Evolutionary conservation across 2,888 invertebrate genomes (phyloP), one percentile per base, ranked within the genome.

Genomic region (Heliconius aoede): DNA sequence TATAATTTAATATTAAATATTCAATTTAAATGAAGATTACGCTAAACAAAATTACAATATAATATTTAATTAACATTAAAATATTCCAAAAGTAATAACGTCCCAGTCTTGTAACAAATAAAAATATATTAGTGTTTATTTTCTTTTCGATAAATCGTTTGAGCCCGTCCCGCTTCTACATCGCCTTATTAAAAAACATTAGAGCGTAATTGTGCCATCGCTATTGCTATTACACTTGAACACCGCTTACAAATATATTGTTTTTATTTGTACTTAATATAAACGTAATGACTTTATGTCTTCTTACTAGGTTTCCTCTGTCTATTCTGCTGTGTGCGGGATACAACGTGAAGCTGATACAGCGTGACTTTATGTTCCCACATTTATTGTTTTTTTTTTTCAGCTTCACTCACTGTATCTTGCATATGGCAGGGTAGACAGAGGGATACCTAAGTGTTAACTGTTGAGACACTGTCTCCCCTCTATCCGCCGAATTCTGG

Each of bases 111-210:
- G n/a, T 55, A 69, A 65, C 65, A 36, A n/a, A 69, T 69, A 69
- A 69, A 55, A 69, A 30, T 69, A 69, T 55, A 55, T 55, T n/a
- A 65, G 7, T 36, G 36, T 24, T 65, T 36, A 65, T 65, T 36
- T 65, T 69, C 69, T 30, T 32, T 55, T 55, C 69, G 69, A 69
- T 55, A 69, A 74, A 74, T 61, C 46, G 24, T 51, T 32, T 46
- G 51, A 21, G 69, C 74, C 32, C 62, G 74, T 61, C 61, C 62
- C 36, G 74, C 69, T 30, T 74, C 32, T 62, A 69, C 51, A 74
- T 69, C 21, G 62, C 62, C 32, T 51, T 69, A 74, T 74, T 68
- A 68, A 62, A 51, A 61, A 74, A 69, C 74, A 69, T 74, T 69
- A 62, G 24, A 55, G 51, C 74, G 74, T 74, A 58, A 67, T 67